These are phyloP conservation scores for Diadumene lineata DNA, from an alignment of 92 coral and sea anemone species.

Conservation along the genomic window DNA sequence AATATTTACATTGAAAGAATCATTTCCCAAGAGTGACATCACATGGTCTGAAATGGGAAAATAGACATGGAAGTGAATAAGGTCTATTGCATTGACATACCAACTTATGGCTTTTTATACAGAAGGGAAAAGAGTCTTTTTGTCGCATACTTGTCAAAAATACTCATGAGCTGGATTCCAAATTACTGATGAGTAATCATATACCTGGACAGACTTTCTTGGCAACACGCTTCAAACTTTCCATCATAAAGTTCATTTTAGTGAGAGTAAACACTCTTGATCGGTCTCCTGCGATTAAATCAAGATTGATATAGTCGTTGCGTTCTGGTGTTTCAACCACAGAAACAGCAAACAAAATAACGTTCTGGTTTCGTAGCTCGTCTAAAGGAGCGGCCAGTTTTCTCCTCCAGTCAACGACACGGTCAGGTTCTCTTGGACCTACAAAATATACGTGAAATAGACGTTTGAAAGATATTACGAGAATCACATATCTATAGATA, in stretches of 20 bases:
- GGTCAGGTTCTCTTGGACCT: constrained; percentile 32
- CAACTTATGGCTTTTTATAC: no score
- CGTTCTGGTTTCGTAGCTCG: constrained; percentile 11
- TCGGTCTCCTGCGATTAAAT: constrained; percentile 36
- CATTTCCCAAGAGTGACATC: no score
- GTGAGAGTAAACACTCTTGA: constrained; percentile 24
- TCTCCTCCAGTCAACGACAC: constrained; percentile 5
- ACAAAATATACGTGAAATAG: no score
- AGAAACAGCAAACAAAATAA: neutral
- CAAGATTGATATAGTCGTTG: constrained; percentile 19
- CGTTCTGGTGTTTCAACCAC: neutral
- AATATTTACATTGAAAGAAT: no score
- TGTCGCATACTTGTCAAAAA: neutral
- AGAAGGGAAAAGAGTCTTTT: no score
- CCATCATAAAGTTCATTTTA: neutral
- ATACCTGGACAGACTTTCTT: constrained; percentile 29
- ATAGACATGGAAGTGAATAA: no score
- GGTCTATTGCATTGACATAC: no score
- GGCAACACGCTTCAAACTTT: constrained; percentile 23
- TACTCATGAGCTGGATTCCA: neutral
- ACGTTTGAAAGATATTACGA: no score
- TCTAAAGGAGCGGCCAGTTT: constrained; percentile 8
- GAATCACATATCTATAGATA: no score
- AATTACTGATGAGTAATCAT: neutral
- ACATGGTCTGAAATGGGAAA: no score